These are phyloP conservation scores for Lasioglossum pauxillum DNA, from an alignment of 2,888 invertebrate genomes.

Conservation along the genomic window DNA sequence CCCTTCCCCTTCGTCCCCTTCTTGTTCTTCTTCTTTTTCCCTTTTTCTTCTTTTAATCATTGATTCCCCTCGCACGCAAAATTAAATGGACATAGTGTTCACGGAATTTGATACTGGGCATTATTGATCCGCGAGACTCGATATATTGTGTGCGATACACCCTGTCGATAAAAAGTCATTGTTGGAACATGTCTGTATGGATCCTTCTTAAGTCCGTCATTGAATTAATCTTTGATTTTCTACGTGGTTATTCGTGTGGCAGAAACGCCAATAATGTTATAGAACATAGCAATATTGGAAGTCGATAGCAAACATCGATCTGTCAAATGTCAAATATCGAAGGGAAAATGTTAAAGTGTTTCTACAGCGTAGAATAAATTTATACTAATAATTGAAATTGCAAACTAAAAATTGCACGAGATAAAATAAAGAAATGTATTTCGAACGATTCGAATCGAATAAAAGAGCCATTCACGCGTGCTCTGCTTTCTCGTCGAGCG, in stretches of 20 bases:
- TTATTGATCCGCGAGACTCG: neutral
- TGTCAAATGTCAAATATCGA: neutral
- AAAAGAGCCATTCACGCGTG: neutral
- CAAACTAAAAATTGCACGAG: neutral
- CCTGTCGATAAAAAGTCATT: neutral
- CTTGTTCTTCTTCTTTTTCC: too few relatives aligned
- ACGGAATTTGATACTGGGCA: neutral
- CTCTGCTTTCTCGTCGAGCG: neutral
- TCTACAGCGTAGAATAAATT: neutral
- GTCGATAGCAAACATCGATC: neutral
- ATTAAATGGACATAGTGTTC: neutral
- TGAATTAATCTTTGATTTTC: neutral
- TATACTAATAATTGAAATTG: neutral
- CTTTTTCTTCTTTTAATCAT: neutral
- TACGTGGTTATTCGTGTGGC: neutral
- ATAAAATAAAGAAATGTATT: neutral
- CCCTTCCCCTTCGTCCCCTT: neutral
- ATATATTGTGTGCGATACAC: neutral
- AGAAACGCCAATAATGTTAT: neutral
- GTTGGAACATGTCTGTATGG: neutral
- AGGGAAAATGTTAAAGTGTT: neutral
- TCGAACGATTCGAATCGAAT: neutral
- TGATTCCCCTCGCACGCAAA: neutral
- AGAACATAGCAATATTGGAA: neutral
- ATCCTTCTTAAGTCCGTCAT: neutral